phyloP scores from a whole-genome alignment of 2,113 vertebrate species.

The Oreocharis arfaki region DNA sequence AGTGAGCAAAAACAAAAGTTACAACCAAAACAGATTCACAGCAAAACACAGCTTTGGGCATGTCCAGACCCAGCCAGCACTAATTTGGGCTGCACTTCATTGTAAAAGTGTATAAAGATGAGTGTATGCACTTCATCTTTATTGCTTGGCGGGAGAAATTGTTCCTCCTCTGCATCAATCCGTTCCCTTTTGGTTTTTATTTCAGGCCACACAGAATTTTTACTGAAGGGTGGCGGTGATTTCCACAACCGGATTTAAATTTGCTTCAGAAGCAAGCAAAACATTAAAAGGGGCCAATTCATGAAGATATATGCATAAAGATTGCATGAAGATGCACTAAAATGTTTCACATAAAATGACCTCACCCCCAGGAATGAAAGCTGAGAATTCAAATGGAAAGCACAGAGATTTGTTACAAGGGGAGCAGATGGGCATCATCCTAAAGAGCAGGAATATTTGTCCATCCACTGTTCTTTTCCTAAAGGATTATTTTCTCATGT shows the following conservation, averaged over 20 bases:
- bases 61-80: neutral
- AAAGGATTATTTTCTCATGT: neutral
- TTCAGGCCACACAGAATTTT: neutral
- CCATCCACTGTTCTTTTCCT: neutral
- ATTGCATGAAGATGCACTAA: neutral
- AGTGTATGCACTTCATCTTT: neutral
- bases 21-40: neutral
- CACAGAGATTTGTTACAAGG: neutral
- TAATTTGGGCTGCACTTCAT: too few relatives aligned
- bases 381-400: neutral
- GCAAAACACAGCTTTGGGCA: neutral
- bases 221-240: neutral
- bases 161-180: neutral
- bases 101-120: too few relatives aligned
- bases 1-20: neutral
- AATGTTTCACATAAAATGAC: neutral
- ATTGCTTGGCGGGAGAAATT: neutral
- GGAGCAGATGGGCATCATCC: neutral
- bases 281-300: neutral
- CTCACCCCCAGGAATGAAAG: neutral
- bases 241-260: neutral
- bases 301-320: too few relatives aligned
- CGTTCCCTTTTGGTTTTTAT: neutral
- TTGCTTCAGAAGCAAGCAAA: neutral
- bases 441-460: neutral